phyloP scores from a whole-genome alignment of 1,140 invertebrate genomes.

The Tetranychus urticae region DNA sequence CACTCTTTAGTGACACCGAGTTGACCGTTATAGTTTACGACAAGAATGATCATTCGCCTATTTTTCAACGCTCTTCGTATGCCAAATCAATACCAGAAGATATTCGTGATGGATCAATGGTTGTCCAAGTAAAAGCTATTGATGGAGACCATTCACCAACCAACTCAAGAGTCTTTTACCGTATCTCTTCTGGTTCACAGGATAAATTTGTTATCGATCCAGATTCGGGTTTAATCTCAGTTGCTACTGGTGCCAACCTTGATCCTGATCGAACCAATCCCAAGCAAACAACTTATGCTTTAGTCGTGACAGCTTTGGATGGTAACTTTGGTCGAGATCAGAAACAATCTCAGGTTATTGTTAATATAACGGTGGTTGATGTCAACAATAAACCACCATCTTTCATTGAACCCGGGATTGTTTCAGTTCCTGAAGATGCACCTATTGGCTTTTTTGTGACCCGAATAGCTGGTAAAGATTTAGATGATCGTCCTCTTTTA shows the following conservation, averaged over 20 bases:
- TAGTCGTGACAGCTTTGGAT: slow-evolving; percentile 45
- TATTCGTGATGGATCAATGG: slow-evolving; percentile 47
- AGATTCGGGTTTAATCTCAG: slow-evolving; percentile 51
- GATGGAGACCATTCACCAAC: slow-evolving; percentile 41
- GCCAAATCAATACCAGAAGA: slow-evolving; percentile 70
- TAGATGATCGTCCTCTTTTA: slow-evolving; percentile 46
- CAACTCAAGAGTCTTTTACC: slow-evolving; percentile 62
- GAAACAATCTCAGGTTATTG: slow-evolving; percentile 21
- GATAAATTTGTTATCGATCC: slow-evolving; percentile 79
- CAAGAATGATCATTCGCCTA: slow-evolving; percentile 68
- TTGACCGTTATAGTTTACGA: slow-evolving; percentile 58
- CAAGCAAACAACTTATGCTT: slow-evolving; percentile 28
- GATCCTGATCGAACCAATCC: slow-evolving; percentile 64
- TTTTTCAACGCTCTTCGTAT: slow-evolving; percentile 61
- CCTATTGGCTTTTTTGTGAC: slow-evolving; percentile 26
- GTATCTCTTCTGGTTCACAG: slow-evolving; percentile 55
- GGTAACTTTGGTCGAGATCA: slow-evolving; percentile 58
- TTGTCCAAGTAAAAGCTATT: slow-evolving; percentile 39
- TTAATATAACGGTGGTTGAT: slow-evolving; percentile 63
- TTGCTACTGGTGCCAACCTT: slow-evolving; percentile 56
- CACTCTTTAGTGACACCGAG: slow-evolving; percentile 17
- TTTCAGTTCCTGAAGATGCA: slow-evolving; percentile 47
- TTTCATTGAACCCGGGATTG: slow-evolving; percentile 30
- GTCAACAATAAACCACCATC: slow-evolving; percentile 71
- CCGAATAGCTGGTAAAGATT: slow-evolving; percentile 43